Evolutionary conservation across 2,797 vertebrate genomes (phyloP), one percentile per base, ranked within the genome.

Genomic region (Calcarius lapponicus): DNA sequence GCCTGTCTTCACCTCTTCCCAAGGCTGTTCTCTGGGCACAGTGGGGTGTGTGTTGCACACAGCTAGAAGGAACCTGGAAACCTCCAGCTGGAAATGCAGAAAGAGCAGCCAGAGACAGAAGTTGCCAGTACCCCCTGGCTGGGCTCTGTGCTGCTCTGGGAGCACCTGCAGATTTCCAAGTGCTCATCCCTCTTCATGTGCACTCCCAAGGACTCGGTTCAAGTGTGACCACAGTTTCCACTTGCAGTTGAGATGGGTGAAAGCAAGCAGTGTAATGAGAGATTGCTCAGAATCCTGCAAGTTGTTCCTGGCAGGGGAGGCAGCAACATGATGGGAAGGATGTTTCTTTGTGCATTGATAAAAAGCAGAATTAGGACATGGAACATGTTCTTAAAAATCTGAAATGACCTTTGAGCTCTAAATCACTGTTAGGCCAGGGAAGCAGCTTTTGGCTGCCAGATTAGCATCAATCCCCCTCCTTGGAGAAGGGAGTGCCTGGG

Each of bases 351-450:
- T 61, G 81, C 69, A 3, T 14, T 19, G 36, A 80, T 91, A 51
- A 91, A 90, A 93, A 88, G 87, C 82, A 79, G 72, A 93, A 88
- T 91, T 84, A 90, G 93, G 91, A 88, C 29, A 36, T 36, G 86
- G 58, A 95, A 71, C 34, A 22, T 80, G 57, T 85, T 95, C 84
- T 87, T 89, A 70, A 94, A 92, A 92, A 69, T 88, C 82, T 54
- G 4, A 81, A 89, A 32, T 86, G 72, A 93, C 89, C 91, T 90
- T 78, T 88, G 82, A 91, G 89, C 40, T 88, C 64, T 79, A 92
- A 86, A 93, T 88, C 79, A 29, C 36, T 81, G 58, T 45, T 45
- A 71, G 80, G 20, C 45, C 45, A 80, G 94, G 26, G 81, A 91
- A 87, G 83, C 56, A 2, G 71, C 78, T 95, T 92, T 93, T 79